Percentiles rank a stretch among this genome's conserved stretches.
These are phyloP conservation scores for Babylonia areolata DNA, from an alignment of 1,140 invertebrate species.

Conservation along the genomic window DNA sequence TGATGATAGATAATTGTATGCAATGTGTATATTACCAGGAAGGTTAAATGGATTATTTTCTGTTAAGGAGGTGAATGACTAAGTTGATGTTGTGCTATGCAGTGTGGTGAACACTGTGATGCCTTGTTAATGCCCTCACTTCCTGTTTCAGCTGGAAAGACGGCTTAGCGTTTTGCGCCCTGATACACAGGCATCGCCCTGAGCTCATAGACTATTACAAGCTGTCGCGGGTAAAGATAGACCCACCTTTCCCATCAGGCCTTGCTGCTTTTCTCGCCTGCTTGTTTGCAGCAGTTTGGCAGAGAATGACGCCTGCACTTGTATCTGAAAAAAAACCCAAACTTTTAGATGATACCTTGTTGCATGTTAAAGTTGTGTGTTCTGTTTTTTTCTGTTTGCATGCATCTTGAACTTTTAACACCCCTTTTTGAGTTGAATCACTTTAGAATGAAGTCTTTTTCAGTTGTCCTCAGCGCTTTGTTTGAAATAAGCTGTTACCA, in stretches of 20 bases:
- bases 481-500: too few species aligned
- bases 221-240: constrained; percentile 86
- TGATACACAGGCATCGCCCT: constrained; percentile 99
- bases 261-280: constrained; percentile 1
- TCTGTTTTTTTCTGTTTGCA: not conserved
- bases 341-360: not conserved
- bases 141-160: constrained; percentile 82
- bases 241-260: not conserved
- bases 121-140: not conserved
- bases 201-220: constrained; percentile 99
- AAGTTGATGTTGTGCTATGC: too few species aligned
- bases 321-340: not conserved
- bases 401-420: not conserved
- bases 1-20: too few species aligned
- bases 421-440: too few species aligned
- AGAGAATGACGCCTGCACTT: not conserved
- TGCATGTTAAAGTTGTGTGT: not conserved
- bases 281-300: not conserved
- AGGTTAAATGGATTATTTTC: too few species aligned
- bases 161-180: constrained; percentile 98
- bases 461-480: too few species aligned
- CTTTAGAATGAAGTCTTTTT: too few species aligned
- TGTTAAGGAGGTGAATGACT: too few species aligned
- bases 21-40: too few species aligned
- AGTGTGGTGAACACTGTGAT: too few species aligned